Conservation (phyloP, 1,140 invertebrate species). For the Heliconius congener region DNA sequence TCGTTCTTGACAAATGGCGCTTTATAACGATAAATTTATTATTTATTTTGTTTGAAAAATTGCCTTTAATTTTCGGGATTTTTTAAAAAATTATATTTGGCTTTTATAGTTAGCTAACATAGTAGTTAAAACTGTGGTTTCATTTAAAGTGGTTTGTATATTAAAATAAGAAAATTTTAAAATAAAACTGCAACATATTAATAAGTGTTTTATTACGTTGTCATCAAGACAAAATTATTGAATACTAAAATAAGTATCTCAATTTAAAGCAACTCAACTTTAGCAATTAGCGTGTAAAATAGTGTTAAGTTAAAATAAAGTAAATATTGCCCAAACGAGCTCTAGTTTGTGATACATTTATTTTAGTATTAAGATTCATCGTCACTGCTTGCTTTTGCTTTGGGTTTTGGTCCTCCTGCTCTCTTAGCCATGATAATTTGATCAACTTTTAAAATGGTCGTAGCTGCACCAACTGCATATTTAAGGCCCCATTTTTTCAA, state of each 20-base stretch:
- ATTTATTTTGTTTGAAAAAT: no score
- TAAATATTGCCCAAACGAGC: conserved; percentile 27
- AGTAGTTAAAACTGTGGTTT: no score
- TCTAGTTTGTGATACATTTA: conserved; percentile 23
- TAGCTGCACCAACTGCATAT: conserved; percentile 95
- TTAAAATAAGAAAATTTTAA: background rate
- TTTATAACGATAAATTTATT: no score
- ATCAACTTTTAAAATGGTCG: conserved; percentile 98
- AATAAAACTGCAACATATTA: background rate
- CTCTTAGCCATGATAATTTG: conserved; percentile 99
- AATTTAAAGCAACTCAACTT: conserved; percentile 29
- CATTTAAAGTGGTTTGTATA: no score
- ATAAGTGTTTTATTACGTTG: conserved; percentile 4
- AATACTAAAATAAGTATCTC: conserved; percentile 30
- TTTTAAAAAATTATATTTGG: no score
- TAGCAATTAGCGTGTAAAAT: conserved; percentile 18
- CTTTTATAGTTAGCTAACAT: no score
- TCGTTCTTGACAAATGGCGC: no score
- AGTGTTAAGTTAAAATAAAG: conserved; percentile 31
- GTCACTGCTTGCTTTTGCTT: conserved; percentile 85
- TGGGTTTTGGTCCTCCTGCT: conserved; percentile 96
- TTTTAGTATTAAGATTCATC: conserved; percentile 82
- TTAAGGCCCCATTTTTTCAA: conserved; percentile 97
- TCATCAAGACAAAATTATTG: conserved; percentile 17
- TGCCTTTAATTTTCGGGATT: no score